Conservation (phyloP, 2,113 vertebrate genomes). For the Phalacrocorax brasilianus region DNA sequence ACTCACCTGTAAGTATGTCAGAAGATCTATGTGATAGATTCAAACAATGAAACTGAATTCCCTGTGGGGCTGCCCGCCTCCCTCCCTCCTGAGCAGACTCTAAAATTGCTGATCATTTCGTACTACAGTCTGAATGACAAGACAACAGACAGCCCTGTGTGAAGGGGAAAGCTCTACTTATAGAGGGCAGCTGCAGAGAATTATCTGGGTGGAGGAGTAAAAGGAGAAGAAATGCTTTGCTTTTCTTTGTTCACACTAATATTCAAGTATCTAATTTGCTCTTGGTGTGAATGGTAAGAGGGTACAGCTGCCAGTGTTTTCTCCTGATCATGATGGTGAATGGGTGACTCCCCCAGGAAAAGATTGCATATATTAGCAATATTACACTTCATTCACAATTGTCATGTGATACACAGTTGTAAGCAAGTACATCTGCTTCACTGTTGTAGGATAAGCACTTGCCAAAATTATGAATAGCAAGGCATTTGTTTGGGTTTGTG, state of each 20-base stretch:
- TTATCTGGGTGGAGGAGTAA: neutral
- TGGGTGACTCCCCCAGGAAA: neutral
- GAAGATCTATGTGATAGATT: neutral
- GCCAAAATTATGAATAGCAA: neutral
- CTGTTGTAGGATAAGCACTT: neutral
- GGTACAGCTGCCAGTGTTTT: conserved; percentile 39
- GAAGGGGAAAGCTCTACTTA: neutral
- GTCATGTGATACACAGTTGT: neutral
- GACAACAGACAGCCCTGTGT: neutral
- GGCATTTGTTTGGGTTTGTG: conserved; percentile 39
- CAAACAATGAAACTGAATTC: neutral
- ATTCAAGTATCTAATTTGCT: conserved; percentile 38
- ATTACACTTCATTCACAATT: too few species aligned
- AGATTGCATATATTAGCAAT: neutral
- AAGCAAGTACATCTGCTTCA: conserved; percentile 27
- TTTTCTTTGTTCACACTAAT: conserved; percentile 11
- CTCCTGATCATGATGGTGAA: neutral
- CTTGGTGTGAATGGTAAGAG: conserved; percentile 36
- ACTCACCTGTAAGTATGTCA: conserved; percentile 83
- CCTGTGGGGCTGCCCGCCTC: neutral
- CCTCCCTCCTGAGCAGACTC: neutral
- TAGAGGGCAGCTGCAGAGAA: conserved; percentile 40
- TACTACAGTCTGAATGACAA: neutral
- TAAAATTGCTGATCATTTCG: neutral
- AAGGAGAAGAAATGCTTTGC: neutral